These are phyloP conservation scores for Hydropsyche betteni DNA, from an alignment of 2,888 invertebrate species.

Conservation along the genomic window DNA sequence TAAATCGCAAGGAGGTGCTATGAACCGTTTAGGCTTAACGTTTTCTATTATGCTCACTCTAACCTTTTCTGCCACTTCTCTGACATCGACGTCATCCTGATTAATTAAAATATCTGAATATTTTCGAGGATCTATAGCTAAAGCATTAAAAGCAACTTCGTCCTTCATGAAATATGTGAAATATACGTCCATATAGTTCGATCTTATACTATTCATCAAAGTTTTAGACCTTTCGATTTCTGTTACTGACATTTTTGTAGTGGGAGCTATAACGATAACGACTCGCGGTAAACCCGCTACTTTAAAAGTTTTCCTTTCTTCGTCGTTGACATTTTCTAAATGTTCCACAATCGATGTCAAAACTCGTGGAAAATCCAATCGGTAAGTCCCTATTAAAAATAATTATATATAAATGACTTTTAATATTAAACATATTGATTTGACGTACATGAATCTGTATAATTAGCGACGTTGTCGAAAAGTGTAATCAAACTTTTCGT, in stretches of 20 bases:
- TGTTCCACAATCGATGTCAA: constrained; percentile 63
- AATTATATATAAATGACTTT: background rate
- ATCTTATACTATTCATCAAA: constrained; percentile 62
- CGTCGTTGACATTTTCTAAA: constrained; percentile 61
- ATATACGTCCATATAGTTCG: constrained; percentile 64
- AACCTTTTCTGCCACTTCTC: constrained; percentile 54
- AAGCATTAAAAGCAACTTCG: constrained; percentile 60
- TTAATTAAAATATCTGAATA: constrained; percentile 64
- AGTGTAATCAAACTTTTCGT: constrained; percentile 66
- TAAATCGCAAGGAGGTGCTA: constrained; percentile 60
- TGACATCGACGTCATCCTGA: constrained; percentile 53
- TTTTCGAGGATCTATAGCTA: constrained; percentile 62
- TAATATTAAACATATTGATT: constrained; percentile 24
- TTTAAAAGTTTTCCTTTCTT: constrained; percentile 57
- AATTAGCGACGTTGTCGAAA: constrained; percentile 59
- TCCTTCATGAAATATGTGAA: constrained; percentile 65
- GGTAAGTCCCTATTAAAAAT: constrained; percentile 63
- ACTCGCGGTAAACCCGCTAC: constrained; percentile 63
- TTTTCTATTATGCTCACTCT: constrained; percentile 57
- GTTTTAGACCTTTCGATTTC: constrained; percentile 60
- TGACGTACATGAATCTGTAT: constrained; percentile 62
- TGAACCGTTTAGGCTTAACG: constrained; percentile 59
- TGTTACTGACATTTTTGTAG: constrained; percentile 60
- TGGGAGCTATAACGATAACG: constrained; percentile 65
- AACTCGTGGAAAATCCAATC: constrained; percentile 63